Evolutionary conservation across 2,888 invertebrate species (phyloP), one percentile per base, ranked within the genome.

Genomic region (Ichneumoninae sp.): DNA sequence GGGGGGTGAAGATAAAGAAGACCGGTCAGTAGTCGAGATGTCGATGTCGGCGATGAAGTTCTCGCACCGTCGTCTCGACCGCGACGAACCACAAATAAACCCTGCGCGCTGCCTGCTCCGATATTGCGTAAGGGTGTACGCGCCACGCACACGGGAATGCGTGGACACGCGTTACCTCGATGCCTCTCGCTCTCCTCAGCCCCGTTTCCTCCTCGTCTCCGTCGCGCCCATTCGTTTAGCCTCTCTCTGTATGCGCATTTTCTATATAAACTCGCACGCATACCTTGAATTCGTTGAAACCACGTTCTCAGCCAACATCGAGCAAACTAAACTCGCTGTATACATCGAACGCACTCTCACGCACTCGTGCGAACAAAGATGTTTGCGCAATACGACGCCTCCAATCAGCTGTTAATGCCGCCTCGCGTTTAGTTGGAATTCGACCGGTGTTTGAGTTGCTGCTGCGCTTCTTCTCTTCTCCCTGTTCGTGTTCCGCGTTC

Each of bases 111-210:
- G 40, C 8, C 76, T 86, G 71, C 76, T 72, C 75, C 83, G 83
- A 54, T 60, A 86, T 86, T 88, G 85, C 88, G 85, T 83, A 86
- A 86, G 71, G 80, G 68, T 47, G 80, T 84, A 86, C 86, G 88
- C 86, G 70, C 84, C 88, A 89, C 89, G 88, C 40, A 40, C 88
- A 85, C 85, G 85, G 70, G 88, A 90, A 88, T 87, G 88, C 89
- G 89, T 88, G 88, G 86, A 89, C 80, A 87, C 82, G 52, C 76
- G 69, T 78, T 69, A 66, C 70, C 62, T 40, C 70, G 33, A n/a
- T 78, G 30, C 62, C 66, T 47, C 68, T 74, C 57, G 22, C 57
- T 44, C 71, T 16, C 10, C 74, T 40, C 50, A 26, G 65, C 69
- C 16, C 47, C 68, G 71, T 74, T 75, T 72, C 76, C 26, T 52